These are phyloP conservation scores for Meloidogyne chitwoodi DNA, from an alignment of 1,140 invertebrate genomes.

Conservation along the genomic window DNA sequence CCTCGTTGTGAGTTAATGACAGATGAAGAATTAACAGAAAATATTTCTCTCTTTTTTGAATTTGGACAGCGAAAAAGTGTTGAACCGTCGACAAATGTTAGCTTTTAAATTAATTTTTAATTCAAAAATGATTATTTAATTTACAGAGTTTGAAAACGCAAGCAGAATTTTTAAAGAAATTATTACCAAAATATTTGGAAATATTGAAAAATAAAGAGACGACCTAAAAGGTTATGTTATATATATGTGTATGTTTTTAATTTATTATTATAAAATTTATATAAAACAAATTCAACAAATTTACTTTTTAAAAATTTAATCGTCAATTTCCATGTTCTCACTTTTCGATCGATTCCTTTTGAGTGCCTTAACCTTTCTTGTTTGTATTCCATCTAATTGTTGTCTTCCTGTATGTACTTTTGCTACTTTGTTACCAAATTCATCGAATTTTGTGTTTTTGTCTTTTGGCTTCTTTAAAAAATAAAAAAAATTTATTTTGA, in stretches of 20 bases:
- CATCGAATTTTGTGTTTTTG: slow-evolving; percentile 84
- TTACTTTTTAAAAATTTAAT: neutral
- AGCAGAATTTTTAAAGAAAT: slow-evolving; percentile 16
- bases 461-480: slow-evolving; percentile 70
- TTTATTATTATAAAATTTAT: too few relatives aligned
- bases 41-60: slow-evolving; percentile 23
- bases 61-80: slow-evolving; percentile 23
- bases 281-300: neutral
- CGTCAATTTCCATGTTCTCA: slow-evolving; percentile 20
- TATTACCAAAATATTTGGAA: slow-evolving; percentile 8
- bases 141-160: slow-evolving; percentile 8
- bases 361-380: slow-evolving; percentile 83
- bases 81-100: slow-evolving; percentile 10
- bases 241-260: too few relatives aligned
- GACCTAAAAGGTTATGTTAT: neutral
- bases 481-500: slow-evolving; percentile 29
- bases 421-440: slow-evolving; percentile 81
- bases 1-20: slow-evolving; percentile 25
- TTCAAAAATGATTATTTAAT: neutral
- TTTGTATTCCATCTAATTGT: slow-evolving; percentile 78
- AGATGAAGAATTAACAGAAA: slow-evolving; percentile 16
- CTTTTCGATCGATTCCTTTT: slow-evolving; percentile 27
- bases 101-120: neutral
- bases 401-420: slow-evolving; percentile 87
- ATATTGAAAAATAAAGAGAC: slow-evolving; percentile 1